A percentile compares a stretch with the other conserved stretches of the same genome.
Evolutionary conservation across 2,888 invertebrate species (phyloP).

Genomic region (Tenthredo scrophulariae): DNA sequence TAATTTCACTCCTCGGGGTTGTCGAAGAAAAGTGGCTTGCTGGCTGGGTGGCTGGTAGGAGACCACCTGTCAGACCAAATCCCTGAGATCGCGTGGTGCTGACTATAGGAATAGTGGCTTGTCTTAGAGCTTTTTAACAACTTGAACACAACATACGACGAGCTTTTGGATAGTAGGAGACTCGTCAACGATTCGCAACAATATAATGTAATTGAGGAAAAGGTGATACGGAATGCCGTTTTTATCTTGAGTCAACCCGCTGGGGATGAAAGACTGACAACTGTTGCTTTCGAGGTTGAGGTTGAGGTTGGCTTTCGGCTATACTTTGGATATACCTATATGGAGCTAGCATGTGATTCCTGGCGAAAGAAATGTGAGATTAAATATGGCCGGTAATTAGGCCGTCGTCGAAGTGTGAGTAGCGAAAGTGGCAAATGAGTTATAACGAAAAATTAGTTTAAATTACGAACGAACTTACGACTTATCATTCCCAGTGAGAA

Average conservation of each 20-base stretch:
- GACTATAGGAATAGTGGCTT: conserved; percentile 17
- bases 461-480: conserved; percentile 51
- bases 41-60: conserved; percentile 29
- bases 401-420: conserved; percentile 43
- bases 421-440: conserved; percentile 48
- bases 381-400: conserved; percentile 22
- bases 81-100: conserved; percentile 27
- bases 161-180: conserved; percentile 6
- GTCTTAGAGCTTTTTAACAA: neutral
- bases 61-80: conserved; percentile 47
- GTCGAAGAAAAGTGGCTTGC: conserved; percentile 23
- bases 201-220: neutral
- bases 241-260: conserved; percentile 1
- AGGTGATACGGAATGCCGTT: conserved; percentile 15
- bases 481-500: conserved; percentile 54
- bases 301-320: conserved; percentile 10
- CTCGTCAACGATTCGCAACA: neutral
- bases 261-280: conserved; percentile 36
- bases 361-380: conserved; percentile 28
- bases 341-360: conserved; percentile 28
- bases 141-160: neutral
- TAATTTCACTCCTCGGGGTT: conserved; percentile 4
- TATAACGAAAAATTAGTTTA: conserved; percentile 41
- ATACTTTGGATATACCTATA: neutral
- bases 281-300: conserved; percentile 33